Conservation (phyloP, 2,113 vertebrate species). For the Mobula hypostoma region DNA sequence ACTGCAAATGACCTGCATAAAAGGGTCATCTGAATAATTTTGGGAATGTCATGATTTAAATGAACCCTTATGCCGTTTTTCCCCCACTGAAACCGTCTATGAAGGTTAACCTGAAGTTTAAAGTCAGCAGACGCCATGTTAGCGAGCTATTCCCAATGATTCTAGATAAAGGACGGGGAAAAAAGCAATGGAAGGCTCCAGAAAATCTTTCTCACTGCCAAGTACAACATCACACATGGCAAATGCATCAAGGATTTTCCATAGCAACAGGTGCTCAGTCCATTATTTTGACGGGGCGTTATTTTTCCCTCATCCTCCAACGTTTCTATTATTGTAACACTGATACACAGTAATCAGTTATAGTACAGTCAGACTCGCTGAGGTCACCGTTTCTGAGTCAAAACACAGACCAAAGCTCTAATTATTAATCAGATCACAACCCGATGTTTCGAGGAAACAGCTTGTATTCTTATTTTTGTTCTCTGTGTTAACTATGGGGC, state of each 20-base stretch:
- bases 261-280: slow-evolving; percentile 45
- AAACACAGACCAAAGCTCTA: slow-evolving; percentile 22
- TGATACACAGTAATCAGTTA: not conserved
- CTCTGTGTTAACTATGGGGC: too few relatives aligned
- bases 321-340: not conserved
- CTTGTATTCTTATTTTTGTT: not conserved
- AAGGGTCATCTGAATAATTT: not conserved
- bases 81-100: not conserved
- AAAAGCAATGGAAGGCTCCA: slow-evolving; percentile 45
- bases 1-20: not conserved
- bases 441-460: not conserved
- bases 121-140: slow-evolving; percentile 15
- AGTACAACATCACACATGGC: slow-evolving; percentile 44
- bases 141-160: slow-evolving; percentile 40
- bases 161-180: slow-evolving; percentile 38
- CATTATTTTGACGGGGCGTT: slow-evolving; percentile 34
- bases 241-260: slow-evolving; percentile 43
- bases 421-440: slow-evolving; percentile 15
- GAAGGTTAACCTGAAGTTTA: slow-evolving; percentile 35
- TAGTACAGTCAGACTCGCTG: not conserved
- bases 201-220: slow-evolving; percentile 43
- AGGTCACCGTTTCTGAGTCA: slow-evolving; percentile 27
- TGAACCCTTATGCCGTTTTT: not conserved
- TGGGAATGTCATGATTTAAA: not conserved
- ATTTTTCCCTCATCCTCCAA: not conserved